Evolutionary conservation across 2,113 vertebrate genomes (phyloP).

Genomic region (Azemiops feae): DNA sequence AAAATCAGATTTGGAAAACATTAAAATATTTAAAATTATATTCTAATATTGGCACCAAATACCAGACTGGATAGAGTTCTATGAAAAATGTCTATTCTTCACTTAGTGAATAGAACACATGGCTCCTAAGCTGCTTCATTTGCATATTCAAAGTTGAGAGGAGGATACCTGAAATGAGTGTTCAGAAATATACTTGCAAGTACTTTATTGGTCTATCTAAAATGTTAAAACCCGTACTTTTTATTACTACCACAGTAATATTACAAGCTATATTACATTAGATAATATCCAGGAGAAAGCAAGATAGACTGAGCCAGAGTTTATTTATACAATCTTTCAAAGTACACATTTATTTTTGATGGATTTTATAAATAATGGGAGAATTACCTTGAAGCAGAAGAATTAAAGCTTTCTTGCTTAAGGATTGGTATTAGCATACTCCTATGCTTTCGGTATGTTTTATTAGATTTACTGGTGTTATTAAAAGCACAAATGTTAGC

Average conservation of each 20-base stretch:
- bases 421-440: background rate
- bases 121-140: background rate
- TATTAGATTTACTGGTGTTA: background rate
- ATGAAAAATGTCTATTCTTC: background rate
- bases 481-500: background rate
- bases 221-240: background rate
- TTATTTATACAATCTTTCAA: background rate
- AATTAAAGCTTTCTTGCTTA: background rate
- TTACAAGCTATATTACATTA: background rate
- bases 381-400: background rate
- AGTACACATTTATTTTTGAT: background rate
- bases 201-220: background rate
- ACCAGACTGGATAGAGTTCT: background rate
- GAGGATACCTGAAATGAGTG: background rate
- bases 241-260: background rate
- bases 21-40: background rate
- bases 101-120: background rate
- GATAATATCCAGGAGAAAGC: background rate
- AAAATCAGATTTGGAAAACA: background rate
- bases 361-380: background rate
- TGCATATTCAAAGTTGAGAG: background rate
- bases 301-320: background rate
- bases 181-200: background rate
- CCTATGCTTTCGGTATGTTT: background rate
- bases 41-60: background rate